These are phyloP conservation scores for Pristionchus fissidentatus DNA, from an alignment of 2,888 invertebrate species.

Conservation along the genomic window DNA sequence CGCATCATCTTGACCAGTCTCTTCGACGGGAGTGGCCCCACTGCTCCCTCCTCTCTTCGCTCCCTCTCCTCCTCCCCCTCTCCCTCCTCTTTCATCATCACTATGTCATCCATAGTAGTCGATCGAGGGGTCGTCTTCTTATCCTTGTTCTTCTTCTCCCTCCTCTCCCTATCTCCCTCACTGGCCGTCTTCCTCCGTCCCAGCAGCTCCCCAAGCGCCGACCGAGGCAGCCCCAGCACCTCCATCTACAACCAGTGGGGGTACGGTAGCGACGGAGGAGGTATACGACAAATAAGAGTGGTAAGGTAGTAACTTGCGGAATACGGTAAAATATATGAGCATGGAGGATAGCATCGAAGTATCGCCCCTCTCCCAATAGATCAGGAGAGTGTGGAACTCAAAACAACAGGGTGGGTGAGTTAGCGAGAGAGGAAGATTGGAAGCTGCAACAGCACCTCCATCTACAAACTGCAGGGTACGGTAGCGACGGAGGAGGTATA, in stretches of 20 bases:
- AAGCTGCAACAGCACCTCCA: background rate
- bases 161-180: background rate
- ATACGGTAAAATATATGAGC: too few species aligned
- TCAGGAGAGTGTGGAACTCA: too few species aligned
- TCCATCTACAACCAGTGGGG: slow-evolving; percentile 31
- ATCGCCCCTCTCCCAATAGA: too few species aligned
- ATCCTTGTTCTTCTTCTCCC: slow-evolving; percentile 16
- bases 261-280: too few species aligned
- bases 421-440: background rate
- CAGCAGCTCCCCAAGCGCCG: slow-evolving; percentile 8
- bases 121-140: slow-evolving; percentile 34
- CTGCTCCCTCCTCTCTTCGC: background rate
- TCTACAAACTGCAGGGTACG: background rate
- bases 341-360: too few species aligned
- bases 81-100: slow-evolving; percentile 19
- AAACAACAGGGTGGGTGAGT: too few species aligned
- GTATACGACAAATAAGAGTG: too few species aligned
- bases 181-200: background rate
- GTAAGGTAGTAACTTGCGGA: too few species aligned
- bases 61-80: background rate
- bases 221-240: slow-evolving; percentile 21
- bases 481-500: background rate
- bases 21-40: slow-evolving; percentile 30
- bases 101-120: slow-evolving; percentile 31
- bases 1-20: slow-evolving; percentile 43